Conservation (phyloP, 2,797 vertebrate species). For the Presbytis comata region DNA sequence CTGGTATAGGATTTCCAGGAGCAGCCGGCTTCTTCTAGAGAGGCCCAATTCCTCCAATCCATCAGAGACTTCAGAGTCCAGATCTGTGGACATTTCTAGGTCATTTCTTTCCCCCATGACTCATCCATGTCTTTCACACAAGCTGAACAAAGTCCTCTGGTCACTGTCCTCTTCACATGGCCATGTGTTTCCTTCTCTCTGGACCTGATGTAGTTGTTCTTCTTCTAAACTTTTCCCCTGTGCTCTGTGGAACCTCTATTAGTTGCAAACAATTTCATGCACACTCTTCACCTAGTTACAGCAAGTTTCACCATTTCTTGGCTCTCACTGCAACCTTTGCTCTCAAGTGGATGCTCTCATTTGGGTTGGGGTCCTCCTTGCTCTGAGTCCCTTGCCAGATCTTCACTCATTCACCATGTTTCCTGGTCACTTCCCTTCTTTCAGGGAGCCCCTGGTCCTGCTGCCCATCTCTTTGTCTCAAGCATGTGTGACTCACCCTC, state of each 20-base stretch:
- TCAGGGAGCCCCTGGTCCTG: background rate
- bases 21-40: slow-evolving; percentile 59
- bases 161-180: background rate
- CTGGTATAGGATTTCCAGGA: slow-evolving; percentile 58
- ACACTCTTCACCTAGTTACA: background rate
- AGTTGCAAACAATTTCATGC: background rate
- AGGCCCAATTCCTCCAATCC: slow-evolving; percentile 16
- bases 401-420: background rate
- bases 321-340: background rate
- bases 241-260: background rate
- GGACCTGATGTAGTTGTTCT: background rate
- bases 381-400: background rate
- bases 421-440: background rate
- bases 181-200: background rate
- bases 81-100: slow-evolving; percentile 51
- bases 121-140: background rate
- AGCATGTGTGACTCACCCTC: background rate
- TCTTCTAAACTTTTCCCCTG: background rate
- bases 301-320: background rate
- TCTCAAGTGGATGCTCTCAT: background rate
- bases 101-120: background rate
- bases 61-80: background rate
- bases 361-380: background rate
- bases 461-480: background rate
- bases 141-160: background rate